These are phyloP conservation scores for Priocnemis perturbator DNA, from an alignment of 2,888 invertebrate species.

Conservation along the genomic window DNA sequence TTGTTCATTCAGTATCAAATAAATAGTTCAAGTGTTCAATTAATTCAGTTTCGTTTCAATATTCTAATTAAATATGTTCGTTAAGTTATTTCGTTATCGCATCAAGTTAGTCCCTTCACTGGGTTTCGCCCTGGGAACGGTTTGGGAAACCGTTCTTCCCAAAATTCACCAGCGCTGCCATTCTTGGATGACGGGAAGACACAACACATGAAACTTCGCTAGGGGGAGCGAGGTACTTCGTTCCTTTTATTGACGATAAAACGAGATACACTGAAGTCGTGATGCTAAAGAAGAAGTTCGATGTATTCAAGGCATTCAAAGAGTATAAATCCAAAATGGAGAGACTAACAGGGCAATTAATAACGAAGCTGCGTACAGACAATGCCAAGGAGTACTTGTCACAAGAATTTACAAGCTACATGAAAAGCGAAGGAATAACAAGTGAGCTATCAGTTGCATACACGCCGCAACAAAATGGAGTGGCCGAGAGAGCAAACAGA, in stretches of 20 bases:
- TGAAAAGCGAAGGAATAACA: conserved; percentile 32
- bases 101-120: too few species aligned
- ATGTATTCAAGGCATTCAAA: conserved; percentile 31
- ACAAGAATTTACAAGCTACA: conserved; percentile 28
- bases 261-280: conserved; percentile 25
- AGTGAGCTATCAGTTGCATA: conserved; percentile 32
- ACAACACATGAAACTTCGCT: conserved; percentile 23
- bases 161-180: too few species aligned
- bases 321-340: conserved; percentile 31
- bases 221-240: conserved; percentile 38
- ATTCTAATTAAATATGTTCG: too few species aligned
- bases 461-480: conserved; percentile 61
- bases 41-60: too few species aligned
- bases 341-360: conserved; percentile 27
- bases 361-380: conserved; percentile 38
- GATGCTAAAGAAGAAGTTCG: conserved; percentile 22
- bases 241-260: conserved; percentile 41
- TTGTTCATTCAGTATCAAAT: too few species aligned
- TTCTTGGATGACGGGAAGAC: too few species aligned
- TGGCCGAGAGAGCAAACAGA: conserved; percentile 58
- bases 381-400: conserved; percentile 43
- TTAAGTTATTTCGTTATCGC: too few species aligned
- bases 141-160: too few species aligned
- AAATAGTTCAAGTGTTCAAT: too few species aligned
- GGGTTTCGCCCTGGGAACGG: too few species aligned